Conservation (phyloP, 1,140 invertebrate genomes). For the Sesamia nonagrioides region DNA sequence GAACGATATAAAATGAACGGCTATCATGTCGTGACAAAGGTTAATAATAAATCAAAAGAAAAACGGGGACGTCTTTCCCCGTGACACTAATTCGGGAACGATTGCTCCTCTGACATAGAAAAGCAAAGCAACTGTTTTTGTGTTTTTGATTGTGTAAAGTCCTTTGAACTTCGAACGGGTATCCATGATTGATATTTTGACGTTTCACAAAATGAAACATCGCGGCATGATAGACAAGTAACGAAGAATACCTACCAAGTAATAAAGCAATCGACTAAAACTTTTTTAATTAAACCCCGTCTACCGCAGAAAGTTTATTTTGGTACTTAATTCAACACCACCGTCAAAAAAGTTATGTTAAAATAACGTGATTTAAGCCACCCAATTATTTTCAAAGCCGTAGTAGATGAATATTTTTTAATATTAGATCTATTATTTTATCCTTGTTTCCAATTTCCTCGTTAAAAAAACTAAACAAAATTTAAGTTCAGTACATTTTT, state of each 20-base stretch:
- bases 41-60: conserved; percentile 35
- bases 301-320: conserved; percentile 47
- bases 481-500: too few species aligned
- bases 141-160: conserved; percentile 17
- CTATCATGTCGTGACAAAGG: conserved; percentile 23
- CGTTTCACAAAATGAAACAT: conserved; percentile 31
- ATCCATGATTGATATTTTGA: conserved; percentile 31
- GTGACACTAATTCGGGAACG: conserved; percentile 34
- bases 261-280: conserved; percentile 48
- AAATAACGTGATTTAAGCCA: conserved; percentile 44
- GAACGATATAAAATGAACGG: conserved; percentile 19
- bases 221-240: conserved; percentile 29
- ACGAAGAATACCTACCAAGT: conserved; percentile 41
- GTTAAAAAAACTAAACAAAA: too few species aligned
- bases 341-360: conserved; percentile 17
- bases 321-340: conserved; percentile 41
- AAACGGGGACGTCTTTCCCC: conserved; percentile 13
- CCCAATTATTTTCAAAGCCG: conserved; percentile 19
- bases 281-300: conserved; percentile 50
- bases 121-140: background rate
- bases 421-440: too few species aligned
- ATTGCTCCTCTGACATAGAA: conserved; percentile 22
- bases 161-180: conserved; percentile 7
- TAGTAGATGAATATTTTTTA: conserved; percentile 12
- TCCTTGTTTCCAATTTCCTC: too few species aligned